Evolutionary conservation across 2,888 invertebrate genomes (phyloP).

Genomic region (Oxystoma pomonae): DNA sequence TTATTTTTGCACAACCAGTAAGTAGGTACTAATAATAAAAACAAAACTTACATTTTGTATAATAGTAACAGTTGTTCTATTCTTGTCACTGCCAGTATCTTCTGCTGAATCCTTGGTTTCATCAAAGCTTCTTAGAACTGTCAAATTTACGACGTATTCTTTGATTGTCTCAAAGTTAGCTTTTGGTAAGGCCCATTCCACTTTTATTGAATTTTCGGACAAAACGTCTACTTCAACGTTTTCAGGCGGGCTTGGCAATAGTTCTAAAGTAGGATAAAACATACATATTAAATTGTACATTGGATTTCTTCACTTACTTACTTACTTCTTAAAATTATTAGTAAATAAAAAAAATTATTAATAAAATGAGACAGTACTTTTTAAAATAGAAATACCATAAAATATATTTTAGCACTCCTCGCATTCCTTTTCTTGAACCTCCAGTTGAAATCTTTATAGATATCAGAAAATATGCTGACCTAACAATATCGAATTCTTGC

Average conservation of each 20-base stretch:
- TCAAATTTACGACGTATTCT: slow-evolving; percentile 68
- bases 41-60: slow-evolving; percentile 14
- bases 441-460: too few relatives aligned
- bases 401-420: too few relatives aligned
- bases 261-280: slow-evolving; percentile 55
- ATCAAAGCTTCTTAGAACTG: slow-evolving; percentile 66
- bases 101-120: slow-evolving; percentile 52
- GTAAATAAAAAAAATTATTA: too few relatives aligned
- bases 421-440: too few relatives aligned
- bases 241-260: slow-evolving; percentile 72
- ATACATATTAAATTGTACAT: not conserved
- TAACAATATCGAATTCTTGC: too few relatives aligned
- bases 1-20: too few relatives aligned
- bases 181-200: slow-evolving; percentile 66
- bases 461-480: too few relatives aligned
- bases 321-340: too few relatives aligned
- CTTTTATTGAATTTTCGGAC: slow-evolving; percentile 66
- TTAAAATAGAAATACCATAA: too few relatives aligned
- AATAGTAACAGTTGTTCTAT: slow-evolving; percentile 12
- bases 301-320: not conserved
- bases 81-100: slow-evolving; percentile 30
- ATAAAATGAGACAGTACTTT: too few relatives aligned
- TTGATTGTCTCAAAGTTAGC: slow-evolving; percentile 62
- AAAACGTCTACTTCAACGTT: slow-evolving; percentile 68
- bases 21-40: too few relatives aligned